A percentile compares a stretch with the other conserved stretches of the same genome.
Evolutionary conservation across 2,888 invertebrate species (phyloP).

Genomic region (Melinaea marsaeus): DNA sequence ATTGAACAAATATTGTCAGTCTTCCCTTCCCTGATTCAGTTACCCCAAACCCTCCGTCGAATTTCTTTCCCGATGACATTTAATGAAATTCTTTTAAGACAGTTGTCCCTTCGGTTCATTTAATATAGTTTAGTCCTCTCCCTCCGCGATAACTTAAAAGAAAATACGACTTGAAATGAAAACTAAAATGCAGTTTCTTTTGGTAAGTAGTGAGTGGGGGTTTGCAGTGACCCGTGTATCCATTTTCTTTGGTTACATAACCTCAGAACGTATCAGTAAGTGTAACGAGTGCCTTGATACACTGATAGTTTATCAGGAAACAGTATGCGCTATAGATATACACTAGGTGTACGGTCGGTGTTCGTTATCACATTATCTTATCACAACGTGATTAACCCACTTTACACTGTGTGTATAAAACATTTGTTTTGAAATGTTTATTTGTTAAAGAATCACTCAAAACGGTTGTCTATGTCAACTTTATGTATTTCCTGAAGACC

Average conservation of each 20-base stretch:
- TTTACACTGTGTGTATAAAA: conserved; percentile 48
- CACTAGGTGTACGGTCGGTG: conserved; percentile 20
- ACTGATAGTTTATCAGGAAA: conserved; percentile 5
- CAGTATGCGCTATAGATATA: conserved; percentile 11
- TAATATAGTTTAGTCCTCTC: background rate
- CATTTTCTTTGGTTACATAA: too few relatives aligned
- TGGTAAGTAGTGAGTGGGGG: too few relatives aligned
- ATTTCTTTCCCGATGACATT: background rate
- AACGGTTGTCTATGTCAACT: conserved; percentile 38
- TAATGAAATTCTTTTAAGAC: conserved; percentile 8
- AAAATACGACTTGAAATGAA: background rate
- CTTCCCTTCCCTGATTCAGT: background rate
- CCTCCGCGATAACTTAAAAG: background rate
- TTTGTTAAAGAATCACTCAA: conserved; percentile 52
- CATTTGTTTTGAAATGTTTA: conserved; percentile 55
- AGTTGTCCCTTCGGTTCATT: background rate
- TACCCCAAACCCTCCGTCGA: background rate
- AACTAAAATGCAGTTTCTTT: background rate
- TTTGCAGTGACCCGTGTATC: too few relatives aligned
- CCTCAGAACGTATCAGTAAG: background rate
- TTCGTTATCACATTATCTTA: conserved; percentile 49
- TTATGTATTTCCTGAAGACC: conserved; percentile 32
- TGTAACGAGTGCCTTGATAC: background rate
- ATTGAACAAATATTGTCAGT: background rate
- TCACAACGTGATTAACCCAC: conserved; percentile 62